Evolutionary conservation across 2,888 invertebrate genomes (phyloP).

Genomic region (Oegoconia quadripuncta): DNA sequence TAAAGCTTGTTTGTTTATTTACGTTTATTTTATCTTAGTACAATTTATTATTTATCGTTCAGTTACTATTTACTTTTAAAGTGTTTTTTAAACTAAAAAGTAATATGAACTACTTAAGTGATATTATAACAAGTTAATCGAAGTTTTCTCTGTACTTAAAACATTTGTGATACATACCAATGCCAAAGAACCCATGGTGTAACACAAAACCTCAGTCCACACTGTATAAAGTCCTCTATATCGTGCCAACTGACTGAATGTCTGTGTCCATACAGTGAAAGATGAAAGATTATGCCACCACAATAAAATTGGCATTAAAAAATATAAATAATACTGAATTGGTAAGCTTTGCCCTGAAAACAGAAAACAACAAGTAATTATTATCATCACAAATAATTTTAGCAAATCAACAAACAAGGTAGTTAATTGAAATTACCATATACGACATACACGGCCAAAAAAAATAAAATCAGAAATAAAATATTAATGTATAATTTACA

Average conservation of each 20-base stretch:
- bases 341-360: slow-evolving; percentile 81
- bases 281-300: slow-evolving; percentile 71
- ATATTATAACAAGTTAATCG: slow-evolving; percentile 17
- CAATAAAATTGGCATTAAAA: slow-evolving; percentile 80
- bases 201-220: slow-evolving; percentile 46
- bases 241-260: slow-evolving; percentile 33
- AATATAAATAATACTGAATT: slow-evolving; percentile 81
- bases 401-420: background rate
- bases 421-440: slow-evolving; percentile 35
- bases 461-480: slow-evolving; percentile 31
- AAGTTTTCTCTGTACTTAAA: background rate
- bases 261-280: slow-evolving; percentile 43
- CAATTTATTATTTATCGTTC: too few relatives aligned
- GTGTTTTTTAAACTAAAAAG: too few relatives aligned
- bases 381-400: slow-evolving; percentile 13
- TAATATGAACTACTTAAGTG: too few relatives aligned
- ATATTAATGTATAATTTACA: slow-evolving; percentile 27
- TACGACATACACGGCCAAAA: slow-evolving; percentile 37
- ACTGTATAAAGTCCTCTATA: slow-evolving; percentile 30
- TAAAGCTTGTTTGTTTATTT: too few relatives aligned
- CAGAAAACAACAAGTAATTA: slow-evolving; percentile 34
- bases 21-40: too few relatives aligned
- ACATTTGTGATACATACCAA: slow-evolving; percentile 50
- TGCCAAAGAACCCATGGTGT: slow-evolving; percentile 71
- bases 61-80: too few relatives aligned